A percentile compares a stretch with the other conserved stretches of the same genome.
Evolutionary conservation across 2,888 invertebrate genomes (phyloP).

Genomic region (Acronicta leporina): DNA sequence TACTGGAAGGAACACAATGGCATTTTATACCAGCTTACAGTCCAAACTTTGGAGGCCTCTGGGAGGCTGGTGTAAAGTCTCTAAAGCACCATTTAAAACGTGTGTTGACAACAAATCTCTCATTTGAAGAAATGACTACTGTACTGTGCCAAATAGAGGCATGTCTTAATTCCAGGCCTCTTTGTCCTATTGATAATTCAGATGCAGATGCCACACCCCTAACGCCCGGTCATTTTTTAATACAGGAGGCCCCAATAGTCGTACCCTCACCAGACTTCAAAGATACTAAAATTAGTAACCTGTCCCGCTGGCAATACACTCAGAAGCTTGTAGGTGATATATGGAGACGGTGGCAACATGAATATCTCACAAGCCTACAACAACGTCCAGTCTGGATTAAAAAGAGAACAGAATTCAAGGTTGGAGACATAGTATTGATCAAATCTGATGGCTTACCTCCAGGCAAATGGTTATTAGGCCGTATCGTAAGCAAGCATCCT

Average conservation of each 20-base stretch:
- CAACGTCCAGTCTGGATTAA: not conserved
- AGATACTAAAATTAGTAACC: not conserved
- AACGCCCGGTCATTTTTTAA: not conserved
- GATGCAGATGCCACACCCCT: not conserved
- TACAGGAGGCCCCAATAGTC: not conserved
- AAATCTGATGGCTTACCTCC: conserved; percentile 1
- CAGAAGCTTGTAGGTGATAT: not conserved
- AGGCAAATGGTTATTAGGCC: not conserved
- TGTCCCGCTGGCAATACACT: conserved; percentile 1
- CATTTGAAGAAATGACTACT: not conserved
- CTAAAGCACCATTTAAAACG: not conserved
- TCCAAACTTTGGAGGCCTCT: not conserved
- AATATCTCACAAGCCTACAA: not conserved
- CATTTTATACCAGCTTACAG: not conserved
- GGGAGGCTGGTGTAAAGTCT: no score
- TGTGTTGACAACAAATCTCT: not conserved
- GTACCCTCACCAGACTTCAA: not conserved
- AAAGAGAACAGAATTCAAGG: not conserved
- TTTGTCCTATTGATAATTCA: not conserved
- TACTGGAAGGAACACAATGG: not conserved
- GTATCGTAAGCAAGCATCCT: not conserved
- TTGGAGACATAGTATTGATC: conserved; percentile 1
- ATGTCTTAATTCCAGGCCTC: not conserved
- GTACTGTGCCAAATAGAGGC: not conserved
- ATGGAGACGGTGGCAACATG: conserved; percentile 2